These are phyloP conservation scores for Labeo rohita DNA, from an alignment of 2,113 vertebrate species.

Conservation along the genomic window DNA sequence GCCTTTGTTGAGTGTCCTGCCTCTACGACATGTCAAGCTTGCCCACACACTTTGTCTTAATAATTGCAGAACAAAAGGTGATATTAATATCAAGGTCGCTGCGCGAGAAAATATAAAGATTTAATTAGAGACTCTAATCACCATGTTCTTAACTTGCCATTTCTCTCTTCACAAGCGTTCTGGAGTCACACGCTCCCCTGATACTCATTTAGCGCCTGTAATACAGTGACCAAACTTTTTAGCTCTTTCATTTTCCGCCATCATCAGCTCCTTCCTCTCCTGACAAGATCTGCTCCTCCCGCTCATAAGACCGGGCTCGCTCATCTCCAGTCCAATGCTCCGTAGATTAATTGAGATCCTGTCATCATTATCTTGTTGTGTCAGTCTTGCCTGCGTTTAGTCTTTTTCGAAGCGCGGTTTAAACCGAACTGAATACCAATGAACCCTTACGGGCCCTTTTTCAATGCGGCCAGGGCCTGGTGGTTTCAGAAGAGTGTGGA, in stretches of 20 bases:
- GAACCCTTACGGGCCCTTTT: neutral
- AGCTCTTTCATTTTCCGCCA: conserved; percentile 28
- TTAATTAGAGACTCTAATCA: conserved; percentile 23
- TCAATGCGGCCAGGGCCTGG: conserved; percentile 28
- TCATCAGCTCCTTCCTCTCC: conserved; percentile 20
- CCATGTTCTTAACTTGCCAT: neutral
- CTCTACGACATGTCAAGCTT: neutral
- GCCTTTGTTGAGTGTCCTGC: neutral
- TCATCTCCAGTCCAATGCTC: conserved; percentile 46
- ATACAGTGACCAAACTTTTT: conserved; percentile 30
- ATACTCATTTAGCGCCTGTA: neutral
- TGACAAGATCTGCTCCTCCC: conserved; percentile 50
- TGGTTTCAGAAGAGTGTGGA: neutral
- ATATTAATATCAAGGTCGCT: neutral
- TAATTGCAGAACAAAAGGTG: conserved; percentile 1
- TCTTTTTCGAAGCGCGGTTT: conserved; percentile 38
- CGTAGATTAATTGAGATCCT: conserved; percentile 62
- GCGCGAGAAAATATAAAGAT: neutral
- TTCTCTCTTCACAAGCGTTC: neutral
- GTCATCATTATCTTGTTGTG: conserved; percentile 41
- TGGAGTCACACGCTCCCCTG: neutral
- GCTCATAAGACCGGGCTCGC: conserved; percentile 60
- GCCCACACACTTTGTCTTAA: neutral
- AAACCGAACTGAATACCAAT: conserved; percentile 40
- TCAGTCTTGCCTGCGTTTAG: conserved; percentile 35